These are phyloP conservation scores for Pandemis heparana DNA, from an alignment of 2,888 invertebrate species.

Conservation along the genomic window DNA sequence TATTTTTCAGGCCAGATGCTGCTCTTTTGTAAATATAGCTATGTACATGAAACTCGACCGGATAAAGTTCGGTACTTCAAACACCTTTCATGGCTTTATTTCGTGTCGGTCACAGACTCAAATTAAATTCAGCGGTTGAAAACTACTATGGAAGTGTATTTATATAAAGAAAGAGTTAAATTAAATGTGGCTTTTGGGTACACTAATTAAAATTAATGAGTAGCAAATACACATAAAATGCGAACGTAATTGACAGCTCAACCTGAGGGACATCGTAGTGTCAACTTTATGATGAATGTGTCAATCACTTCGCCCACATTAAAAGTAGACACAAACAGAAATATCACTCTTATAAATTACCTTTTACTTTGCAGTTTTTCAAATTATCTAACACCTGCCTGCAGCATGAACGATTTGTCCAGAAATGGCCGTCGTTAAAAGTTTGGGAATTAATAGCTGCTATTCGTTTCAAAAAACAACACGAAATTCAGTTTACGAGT, in stretches of 20 bases:
- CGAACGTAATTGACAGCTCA: neutral
- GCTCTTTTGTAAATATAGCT: neutral
- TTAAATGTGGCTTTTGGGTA: neutral
- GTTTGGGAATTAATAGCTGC: slow-evolving; percentile 27
- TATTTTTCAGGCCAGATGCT: too few species aligned
- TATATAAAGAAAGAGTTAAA: neutral
- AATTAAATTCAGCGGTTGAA: neutral
- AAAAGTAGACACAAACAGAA: neutral
- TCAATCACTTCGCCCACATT: neutral
- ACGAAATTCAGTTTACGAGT: slow-evolving; percentile 5
- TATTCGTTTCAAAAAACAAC: slow-evolving; percentile 15
- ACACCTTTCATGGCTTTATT: neutral
- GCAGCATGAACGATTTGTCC: neutral
- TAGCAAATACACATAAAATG: neutral
- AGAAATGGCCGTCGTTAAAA: neutral
- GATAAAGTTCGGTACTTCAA: neutral
- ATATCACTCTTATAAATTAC: neutral
- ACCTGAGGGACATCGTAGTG: neutral
- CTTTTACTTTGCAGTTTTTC: neutral
- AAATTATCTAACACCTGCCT: slow-evolving; percentile 14
- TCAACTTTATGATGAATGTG: neutral
- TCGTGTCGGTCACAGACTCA: neutral
- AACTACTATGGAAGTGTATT: neutral
- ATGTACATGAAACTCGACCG: neutral
- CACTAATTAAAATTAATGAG: neutral